Evolutionary conservation across 2,797 vertebrate genomes (phyloP).

Genomic region (Uromys caudimaculatus): DNA sequence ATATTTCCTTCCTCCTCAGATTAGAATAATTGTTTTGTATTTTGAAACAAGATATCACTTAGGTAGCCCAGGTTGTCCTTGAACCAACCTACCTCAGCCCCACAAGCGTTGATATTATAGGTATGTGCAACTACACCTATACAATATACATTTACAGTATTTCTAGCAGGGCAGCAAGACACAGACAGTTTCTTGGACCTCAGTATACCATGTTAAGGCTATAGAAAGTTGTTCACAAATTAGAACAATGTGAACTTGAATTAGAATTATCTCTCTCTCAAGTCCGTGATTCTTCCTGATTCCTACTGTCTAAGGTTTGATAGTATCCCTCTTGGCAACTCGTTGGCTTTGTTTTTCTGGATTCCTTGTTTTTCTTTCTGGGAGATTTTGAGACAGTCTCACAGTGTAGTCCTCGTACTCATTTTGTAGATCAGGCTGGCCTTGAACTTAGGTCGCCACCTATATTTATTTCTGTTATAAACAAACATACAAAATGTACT

Average conservation of each 20-base stretch:
- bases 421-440: background rate
- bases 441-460: background rate
- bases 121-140: background rate
- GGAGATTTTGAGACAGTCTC: background rate
- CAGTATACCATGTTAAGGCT: background rate
- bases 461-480: background rate
- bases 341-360: constrained; percentile 22
- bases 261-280: background rate
- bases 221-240: background rate
- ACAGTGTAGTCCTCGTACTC: background rate
- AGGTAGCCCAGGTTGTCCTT: background rate
- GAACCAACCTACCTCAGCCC: background rate
- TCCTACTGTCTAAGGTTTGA: background rate
- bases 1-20: background rate
- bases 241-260: constrained; percentile 19
- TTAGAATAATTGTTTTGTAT: background rate
- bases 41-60: background rate
- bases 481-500: background rate
- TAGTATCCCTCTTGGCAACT: background rate
- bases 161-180: constrained; percentile 31
- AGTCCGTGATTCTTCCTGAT: constrained; percentile 48
- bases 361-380: background rate
- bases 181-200: constrained; percentile 9
- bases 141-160: background rate
- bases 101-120: background rate